A percentile compares a stretch with the other conserved stretches of the same genome.
These are phyloP conservation scores for Plutella xylostella DNA, from an alignment of 2,888 invertebrate species.

Conservation along the genomic window DNA sequence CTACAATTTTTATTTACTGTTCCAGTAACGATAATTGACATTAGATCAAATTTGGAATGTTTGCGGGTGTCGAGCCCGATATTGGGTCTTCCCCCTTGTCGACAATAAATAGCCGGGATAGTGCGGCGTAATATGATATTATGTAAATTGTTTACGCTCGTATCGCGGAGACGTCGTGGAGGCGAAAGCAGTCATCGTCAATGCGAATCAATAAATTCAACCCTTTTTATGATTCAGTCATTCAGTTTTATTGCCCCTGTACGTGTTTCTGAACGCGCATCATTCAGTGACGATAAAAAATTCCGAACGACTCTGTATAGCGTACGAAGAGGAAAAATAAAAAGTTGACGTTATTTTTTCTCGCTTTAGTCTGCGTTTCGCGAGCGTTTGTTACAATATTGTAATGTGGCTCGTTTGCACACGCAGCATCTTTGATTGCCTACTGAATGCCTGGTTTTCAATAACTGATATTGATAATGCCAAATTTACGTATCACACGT, in stretches of 20 bases:
- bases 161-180: background rate
- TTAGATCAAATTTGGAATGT: background rate
- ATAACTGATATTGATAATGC: too few relatives aligned
- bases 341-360: slow-evolving; percentile 33
- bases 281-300: slow-evolving; percentile 55
- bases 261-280: slow-evolving; percentile 54
- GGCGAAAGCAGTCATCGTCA: slow-evolving; percentile 29
- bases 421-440: too few relatives aligned
- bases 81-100: slow-evolving; percentile 5
- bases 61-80: background rate
- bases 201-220: slow-evolving; percentile 64
- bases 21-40: background rate
- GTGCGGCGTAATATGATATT: slow-evolving; percentile 45
- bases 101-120: slow-evolving; percentile 34
- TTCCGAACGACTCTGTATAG: slow-evolving; percentile 43
- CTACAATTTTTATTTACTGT: background rate
- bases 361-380: slow-evolving; percentile 13
- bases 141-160: slow-evolving; percentile 47
- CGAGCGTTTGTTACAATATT: slow-evolving; percentile 7
- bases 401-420: too few relatives aligned
- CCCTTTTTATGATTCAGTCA: slow-evolving; percentile 62
- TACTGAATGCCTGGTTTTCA: too few relatives aligned
- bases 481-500: too few relatives aligned
- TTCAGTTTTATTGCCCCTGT: slow-evolving; percentile 55
- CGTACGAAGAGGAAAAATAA: slow-evolving; percentile 37